Evolutionary conservation across 2,888 invertebrate species (phyloP).

Genomic region (Rhyacophila evoluta): DNA sequence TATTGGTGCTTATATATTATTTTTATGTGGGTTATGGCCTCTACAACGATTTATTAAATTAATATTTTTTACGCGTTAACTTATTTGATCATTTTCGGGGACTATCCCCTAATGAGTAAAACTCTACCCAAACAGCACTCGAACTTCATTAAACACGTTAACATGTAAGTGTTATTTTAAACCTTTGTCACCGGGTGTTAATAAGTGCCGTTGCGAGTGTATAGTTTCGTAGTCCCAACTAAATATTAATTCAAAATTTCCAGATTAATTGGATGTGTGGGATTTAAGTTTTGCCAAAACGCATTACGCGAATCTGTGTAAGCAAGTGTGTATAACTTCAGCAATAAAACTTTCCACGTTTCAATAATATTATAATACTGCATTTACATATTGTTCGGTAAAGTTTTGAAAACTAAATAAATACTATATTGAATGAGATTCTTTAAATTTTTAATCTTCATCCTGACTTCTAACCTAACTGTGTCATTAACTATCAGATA

Average conservation of each 20-base stretch:
- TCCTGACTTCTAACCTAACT: too few relatives aligned
- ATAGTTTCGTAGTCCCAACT: background rate
- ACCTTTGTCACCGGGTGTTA: background rate
- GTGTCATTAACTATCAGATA: too few relatives aligned
- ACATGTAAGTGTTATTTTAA: background rate
- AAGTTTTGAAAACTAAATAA: too few relatives aligned
- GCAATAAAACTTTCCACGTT: background rate
- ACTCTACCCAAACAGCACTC: background rate
- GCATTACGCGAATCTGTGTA: background rate
- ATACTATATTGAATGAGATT: too few relatives aligned
- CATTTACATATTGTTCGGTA: too few relatives aligned
- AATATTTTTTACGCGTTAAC: too few relatives aligned
- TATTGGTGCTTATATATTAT: too few relatives aligned
- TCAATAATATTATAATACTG: background rate
- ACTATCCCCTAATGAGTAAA: background rate
- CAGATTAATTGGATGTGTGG: background rate
- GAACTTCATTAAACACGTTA: background rate
- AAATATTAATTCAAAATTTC: background rate
- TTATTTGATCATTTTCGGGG: background rate
- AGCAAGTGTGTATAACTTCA: background rate
- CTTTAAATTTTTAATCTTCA: too few relatives aligned
- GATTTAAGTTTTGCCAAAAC: constrained; percentile 5
- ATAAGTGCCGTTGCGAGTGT: background rate
- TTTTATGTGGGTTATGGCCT: too few relatives aligned
- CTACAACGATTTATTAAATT: too few relatives aligned